Evolutionary conservation across 2,888 invertebrate genomes (phyloP).

Genomic region (Acheta domesticus): DNA sequence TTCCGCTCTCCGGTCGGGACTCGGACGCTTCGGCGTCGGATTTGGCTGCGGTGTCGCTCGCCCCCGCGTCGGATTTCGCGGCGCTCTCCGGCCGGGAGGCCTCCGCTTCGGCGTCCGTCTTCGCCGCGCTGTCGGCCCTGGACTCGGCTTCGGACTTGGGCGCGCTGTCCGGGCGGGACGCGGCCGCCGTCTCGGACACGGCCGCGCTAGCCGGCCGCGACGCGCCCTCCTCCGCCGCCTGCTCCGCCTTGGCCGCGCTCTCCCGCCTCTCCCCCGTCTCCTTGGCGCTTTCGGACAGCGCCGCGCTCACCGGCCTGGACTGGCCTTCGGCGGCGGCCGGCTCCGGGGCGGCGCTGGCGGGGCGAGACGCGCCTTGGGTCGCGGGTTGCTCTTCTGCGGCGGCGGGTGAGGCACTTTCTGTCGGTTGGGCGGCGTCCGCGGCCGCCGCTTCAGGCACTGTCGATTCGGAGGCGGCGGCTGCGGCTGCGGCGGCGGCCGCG

Average conservation of each 20-base stretch:
- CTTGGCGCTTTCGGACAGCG: slow-evolving; percentile 19
- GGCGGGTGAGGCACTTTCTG: slow-evolving; percentile 23
- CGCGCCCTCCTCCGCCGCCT: not conserved
- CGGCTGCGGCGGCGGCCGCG: slow-evolving; percentile 27
- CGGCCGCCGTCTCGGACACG: not conserved
- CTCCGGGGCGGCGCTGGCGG: slow-evolving; percentile 23
- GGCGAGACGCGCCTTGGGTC: not conserved
- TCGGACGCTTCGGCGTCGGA: not conserved
- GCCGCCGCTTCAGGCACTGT: slow-evolving; percentile 26
- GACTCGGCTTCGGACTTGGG: not conserved
- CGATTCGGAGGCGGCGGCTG: not conserved
- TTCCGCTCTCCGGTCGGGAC: not conserved
- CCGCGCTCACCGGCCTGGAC: not conserved
- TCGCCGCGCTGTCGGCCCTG: slow-evolving; percentile 19
- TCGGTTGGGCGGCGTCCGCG: slow-evolving; percentile 27
- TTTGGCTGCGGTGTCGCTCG: slow-evolving; percentile 19
- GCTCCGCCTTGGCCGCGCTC: not conserved
- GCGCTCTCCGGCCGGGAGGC: not conserved
- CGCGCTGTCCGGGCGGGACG: not conserved
- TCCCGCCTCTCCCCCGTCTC: slow-evolving; percentile 11
- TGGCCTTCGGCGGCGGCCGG: not conserved
- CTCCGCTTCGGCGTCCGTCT: not conserved
- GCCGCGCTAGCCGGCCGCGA: not conserved
- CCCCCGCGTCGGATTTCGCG: not conserved
- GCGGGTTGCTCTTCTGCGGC: slow-evolving; percentile 19